phyloP scores from a whole-genome alignment of 2,797 vertebrate species.

The Buphagus erythrorhynchus region DNA sequence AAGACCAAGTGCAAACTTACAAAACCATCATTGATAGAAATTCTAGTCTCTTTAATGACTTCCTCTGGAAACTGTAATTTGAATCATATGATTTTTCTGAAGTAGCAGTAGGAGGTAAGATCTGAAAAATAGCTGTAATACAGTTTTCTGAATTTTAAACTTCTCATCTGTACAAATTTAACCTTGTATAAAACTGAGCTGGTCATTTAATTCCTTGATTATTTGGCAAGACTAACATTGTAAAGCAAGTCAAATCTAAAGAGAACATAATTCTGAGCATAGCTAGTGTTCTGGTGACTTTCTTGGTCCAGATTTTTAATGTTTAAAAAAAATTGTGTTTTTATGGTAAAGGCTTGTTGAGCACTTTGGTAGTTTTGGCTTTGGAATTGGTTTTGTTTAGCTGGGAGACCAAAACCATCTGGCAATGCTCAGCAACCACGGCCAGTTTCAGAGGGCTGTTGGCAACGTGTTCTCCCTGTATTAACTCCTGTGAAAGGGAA shows the following conservation, averaged over 20 bases:
- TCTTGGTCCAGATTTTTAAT: not conserved
- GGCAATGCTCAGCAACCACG: not conserved
- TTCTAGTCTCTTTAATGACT: not conserved
- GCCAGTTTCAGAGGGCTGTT: not conserved
- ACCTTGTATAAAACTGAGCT: not conserved
- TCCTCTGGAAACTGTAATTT: slow-evolving; percentile 31
- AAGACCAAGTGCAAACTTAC: not conserved
- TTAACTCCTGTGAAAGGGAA: not conserved
- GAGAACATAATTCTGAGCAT: not conserved
- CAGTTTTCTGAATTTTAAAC: not conserved
- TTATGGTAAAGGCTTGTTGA: not conserved
- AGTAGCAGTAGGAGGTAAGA: not conserved
- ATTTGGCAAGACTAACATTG: not conserved
- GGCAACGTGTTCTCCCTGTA: not conserved
- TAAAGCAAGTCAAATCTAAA: not conserved
- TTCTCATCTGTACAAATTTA: not conserved
- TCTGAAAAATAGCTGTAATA: not conserved
- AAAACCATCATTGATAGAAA: not conserved
- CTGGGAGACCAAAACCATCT: not conserved
- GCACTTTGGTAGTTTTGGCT: not conserved
- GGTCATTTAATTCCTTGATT: not conserved
- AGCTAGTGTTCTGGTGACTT: not conserved
- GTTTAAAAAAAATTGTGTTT: not conserved
- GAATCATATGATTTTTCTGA: not conserved
- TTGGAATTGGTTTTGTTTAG: not conserved